phyloP scores from a whole-genome alignment of 2,797 vertebrate species.

The Falco biarmicus region DNA sequence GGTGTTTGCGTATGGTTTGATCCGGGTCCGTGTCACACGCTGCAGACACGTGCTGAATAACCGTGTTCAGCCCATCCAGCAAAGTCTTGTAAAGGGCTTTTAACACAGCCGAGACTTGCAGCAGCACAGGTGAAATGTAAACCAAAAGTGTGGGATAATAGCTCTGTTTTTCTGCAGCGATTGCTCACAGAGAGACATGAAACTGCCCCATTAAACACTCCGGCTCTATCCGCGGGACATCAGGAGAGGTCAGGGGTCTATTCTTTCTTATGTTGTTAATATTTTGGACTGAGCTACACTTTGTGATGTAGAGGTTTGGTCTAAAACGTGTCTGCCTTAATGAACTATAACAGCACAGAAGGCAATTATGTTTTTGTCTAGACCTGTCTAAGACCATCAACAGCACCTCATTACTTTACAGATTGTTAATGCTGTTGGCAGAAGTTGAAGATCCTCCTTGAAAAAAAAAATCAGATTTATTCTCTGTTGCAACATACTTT shows the following conservation, averaged over 20 bases:
- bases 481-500: not conserved
- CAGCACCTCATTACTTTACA: conserved; percentile 53
- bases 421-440: conserved; percentile 48
- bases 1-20: not conserved
- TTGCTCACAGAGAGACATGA: not conserved
- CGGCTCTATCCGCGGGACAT: not conserved
- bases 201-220: not conserved
- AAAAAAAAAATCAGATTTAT: not conserved
- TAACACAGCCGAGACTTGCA: fast-evolving
- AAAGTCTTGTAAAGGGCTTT: not conserved
- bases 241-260: conserved; percentile 10
- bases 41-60: not conserved
- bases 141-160: not conserved
- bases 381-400: conserved; percentile 48
- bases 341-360: conserved; percentile 53
- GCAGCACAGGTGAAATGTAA: fast-evolving
- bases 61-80: fast-evolving
- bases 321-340: conserved; percentile 18
- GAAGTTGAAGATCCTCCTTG: conserved; percentile 41
- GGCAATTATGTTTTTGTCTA: conserved; percentile 57
- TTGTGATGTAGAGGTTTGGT: not conserved
- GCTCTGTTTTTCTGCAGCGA: not conserved
- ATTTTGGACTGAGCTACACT: not conserved
- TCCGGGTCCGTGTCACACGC: not conserved
- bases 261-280: not conserved